These are phyloP conservation scores for Drosophila lacertosa DNA, from an alignment of 1,140 invertebrate species.

Conservation along the genomic window DNA sequence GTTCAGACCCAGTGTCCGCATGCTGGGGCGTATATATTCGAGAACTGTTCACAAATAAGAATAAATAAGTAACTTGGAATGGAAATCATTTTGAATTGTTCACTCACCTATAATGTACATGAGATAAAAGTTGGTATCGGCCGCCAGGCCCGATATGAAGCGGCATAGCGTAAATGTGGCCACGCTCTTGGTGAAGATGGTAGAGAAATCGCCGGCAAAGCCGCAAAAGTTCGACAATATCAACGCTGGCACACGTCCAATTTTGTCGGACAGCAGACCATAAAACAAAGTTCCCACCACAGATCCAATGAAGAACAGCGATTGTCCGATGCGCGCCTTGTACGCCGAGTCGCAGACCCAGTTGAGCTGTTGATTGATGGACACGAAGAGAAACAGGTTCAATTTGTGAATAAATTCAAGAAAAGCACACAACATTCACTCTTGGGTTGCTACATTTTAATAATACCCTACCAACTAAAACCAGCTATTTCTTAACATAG, in stretches of 20 bases:
- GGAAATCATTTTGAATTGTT: not conserved
- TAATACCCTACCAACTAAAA: no score
- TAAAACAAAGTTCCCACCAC: conserved; percentile 86
- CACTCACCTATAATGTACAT: conserved; percentile 87
- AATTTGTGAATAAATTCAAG: not conserved
- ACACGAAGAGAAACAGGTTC: not conserved
- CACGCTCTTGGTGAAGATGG: conserved; percentile 85
- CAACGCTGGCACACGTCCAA: conserved; percentile 86
- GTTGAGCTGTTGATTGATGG: conserved; percentile 84
- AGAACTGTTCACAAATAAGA: conserved; percentile 81
- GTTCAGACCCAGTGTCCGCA: conserved; percentile 86
- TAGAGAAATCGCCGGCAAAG: conserved; percentile 85
- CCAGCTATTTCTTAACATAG: no score
- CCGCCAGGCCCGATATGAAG: conserved; percentile 86
- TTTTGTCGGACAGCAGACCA: conserved; percentile 86
- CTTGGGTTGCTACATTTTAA: no score
- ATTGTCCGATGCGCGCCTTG: conserved; percentile 86
- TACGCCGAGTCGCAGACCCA: conserved; percentile 87
- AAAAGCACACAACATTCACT: no score
- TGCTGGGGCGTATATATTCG: conserved; percentile 86
- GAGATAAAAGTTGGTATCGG: conserved; percentile 87
- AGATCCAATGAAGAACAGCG: conserved; percentile 87
- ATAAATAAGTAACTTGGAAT: not conserved
- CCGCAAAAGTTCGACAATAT: conserved; percentile 86
- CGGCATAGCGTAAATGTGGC: conserved; percentile 85